These are phyloP conservation scores for Halcyon malimbica DNA, from an alignment of 2,113 vertebrate genomes.

Conservation along the genomic window DNA sequence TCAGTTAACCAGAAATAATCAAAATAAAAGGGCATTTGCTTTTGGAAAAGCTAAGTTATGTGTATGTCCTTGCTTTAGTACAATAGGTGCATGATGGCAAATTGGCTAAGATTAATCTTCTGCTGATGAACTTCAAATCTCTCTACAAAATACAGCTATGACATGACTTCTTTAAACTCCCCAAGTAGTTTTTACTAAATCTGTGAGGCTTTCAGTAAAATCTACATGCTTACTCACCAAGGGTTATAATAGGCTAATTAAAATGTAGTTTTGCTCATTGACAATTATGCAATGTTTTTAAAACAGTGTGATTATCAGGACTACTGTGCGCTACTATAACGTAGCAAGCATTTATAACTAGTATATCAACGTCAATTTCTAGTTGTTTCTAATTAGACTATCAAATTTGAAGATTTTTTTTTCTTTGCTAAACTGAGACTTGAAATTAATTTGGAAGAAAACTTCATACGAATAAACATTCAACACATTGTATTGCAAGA, in stretches of 20 bases:
- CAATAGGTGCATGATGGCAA: background rate
- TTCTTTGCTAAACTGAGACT: background rate
- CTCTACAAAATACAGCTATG: background rate
- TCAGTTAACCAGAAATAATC: background rate
- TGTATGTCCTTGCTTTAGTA: background rate
- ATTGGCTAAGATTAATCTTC: background rate
- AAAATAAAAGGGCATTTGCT: background rate
- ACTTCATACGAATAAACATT: background rate
- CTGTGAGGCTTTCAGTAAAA: background rate
- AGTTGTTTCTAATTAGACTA: too few relatives aligned
- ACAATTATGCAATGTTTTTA: background rate
- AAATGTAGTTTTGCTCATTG: background rate
- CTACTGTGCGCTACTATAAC: background rate
- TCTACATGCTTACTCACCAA: background rate
- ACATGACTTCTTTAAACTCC: background rate
- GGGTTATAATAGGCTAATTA: background rate
- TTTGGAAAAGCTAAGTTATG: background rate
- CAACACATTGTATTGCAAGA: background rate
- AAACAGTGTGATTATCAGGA: background rate
- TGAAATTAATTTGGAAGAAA: background rate
- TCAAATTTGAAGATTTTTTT: background rate
- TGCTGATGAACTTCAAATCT: background rate
- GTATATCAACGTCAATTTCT: background rate
- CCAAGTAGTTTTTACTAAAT: background rate
- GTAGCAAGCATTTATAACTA: background rate